Conservation (phyloP, 1,140 invertebrate species). For the Cotesia vestalis region DNA sequence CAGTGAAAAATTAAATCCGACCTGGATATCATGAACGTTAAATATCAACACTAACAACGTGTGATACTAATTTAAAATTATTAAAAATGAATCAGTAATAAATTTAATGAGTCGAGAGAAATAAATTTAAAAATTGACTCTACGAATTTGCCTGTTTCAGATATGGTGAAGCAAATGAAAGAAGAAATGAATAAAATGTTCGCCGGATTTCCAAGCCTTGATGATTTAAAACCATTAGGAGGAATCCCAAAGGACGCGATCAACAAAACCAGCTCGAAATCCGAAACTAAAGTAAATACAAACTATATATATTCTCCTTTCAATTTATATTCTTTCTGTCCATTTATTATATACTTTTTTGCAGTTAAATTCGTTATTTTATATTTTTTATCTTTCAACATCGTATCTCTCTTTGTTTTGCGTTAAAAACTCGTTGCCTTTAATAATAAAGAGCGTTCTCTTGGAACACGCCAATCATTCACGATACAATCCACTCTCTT, state of each 20-base stretch:
- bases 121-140: too few relatives aligned
- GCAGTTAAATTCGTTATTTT: background rate
- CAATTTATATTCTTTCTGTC: conserved; percentile 27
- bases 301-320: background rate
- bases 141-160: conserved; percentile 53
- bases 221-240: conserved; percentile 46
- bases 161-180: conserved; percentile 57
- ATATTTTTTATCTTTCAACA: conserved; percentile 14
- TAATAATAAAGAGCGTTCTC: conserved; percentile 23
- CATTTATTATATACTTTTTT: conserved; percentile 29
- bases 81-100: too few relatives aligned
- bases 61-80: too few relatives aligned
- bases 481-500: conserved; percentile 34
- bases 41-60: too few relatives aligned
- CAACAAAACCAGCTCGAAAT: conserved; percentile 61
- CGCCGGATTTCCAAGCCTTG: conserved; percentile 45
- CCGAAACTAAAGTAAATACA: conserved; percentile 65
- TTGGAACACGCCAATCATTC: conserved; percentile 28
- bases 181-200: conserved; percentile 59
- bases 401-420: conserved; percentile 8
- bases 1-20: too few relatives aligned
- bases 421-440: conserved; percentile 10
- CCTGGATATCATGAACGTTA: too few relatives aligned
- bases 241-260: conserved; percentile 64
- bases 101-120: too few relatives aligned